Conservation (phyloP, 2,888 invertebrate species). For the Halocaridina rubra region DNA sequence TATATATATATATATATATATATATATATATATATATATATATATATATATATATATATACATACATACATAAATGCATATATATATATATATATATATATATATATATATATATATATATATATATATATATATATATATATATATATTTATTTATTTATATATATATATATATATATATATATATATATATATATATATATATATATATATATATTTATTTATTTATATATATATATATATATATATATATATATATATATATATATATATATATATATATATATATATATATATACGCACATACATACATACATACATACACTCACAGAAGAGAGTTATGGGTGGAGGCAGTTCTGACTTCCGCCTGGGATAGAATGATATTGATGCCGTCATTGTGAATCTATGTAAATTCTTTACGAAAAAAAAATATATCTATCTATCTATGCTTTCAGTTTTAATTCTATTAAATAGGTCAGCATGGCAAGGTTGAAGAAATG, state of each 20-base stretch:
- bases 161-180: neutral
- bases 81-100: neutral
- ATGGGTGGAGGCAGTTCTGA: no score
- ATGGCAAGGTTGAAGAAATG: no score
- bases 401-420: no score
- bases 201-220: neutral
- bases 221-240: neutral
- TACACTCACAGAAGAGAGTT: no score
- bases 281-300: neutral
- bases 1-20: neutral
- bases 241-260: conserved; percentile 3
- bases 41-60: neutral
- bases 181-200: neutral
- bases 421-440: no score
- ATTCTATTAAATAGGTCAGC: no score
- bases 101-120: conserved; percentile 7
- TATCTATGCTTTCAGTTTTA: no score
- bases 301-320: conserved; percentile 1
- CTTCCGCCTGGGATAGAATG: no score
- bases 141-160: neutral
- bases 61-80: neutral
- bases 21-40: conserved; percentile 2
- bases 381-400: no score
- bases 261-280: neutral
- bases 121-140: neutral